Conservation (phyloP, 1,140 invertebrate genomes). For the Homalodisca vitripennis region DNA sequence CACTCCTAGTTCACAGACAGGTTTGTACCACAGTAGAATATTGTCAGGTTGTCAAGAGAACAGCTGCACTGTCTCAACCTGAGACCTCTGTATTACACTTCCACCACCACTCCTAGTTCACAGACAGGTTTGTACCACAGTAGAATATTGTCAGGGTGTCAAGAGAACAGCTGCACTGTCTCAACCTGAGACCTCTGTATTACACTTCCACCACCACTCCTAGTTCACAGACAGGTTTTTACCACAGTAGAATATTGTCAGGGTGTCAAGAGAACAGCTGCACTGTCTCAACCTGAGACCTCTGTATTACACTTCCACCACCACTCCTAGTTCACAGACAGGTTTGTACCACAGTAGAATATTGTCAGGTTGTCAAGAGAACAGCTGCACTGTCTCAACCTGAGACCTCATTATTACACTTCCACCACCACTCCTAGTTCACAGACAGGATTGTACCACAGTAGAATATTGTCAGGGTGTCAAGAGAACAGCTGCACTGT, state of each 20-base stretch:
- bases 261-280: background rate
- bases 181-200: background rate
- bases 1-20: background rate
- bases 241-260: background rate
- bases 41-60: background rate
- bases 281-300: background rate
- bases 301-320: background rate
- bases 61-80: background rate
- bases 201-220: background rate
- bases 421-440: background rate
- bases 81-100: background rate
- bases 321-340: background rate
- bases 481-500: background rate
- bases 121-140: background rate
- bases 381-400: background rate
- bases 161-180: background rate
- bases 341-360: background rate
- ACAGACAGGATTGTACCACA: background rate
- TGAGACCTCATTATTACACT: background rate
- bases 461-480: background rate
- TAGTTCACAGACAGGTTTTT: background rate
- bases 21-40: background rate
- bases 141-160: background rate
- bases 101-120: background rate
- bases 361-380: background rate